phyloP scores from a whole-genome alignment of 2,113 vertebrate species.

The Zingel zingel region DNA sequence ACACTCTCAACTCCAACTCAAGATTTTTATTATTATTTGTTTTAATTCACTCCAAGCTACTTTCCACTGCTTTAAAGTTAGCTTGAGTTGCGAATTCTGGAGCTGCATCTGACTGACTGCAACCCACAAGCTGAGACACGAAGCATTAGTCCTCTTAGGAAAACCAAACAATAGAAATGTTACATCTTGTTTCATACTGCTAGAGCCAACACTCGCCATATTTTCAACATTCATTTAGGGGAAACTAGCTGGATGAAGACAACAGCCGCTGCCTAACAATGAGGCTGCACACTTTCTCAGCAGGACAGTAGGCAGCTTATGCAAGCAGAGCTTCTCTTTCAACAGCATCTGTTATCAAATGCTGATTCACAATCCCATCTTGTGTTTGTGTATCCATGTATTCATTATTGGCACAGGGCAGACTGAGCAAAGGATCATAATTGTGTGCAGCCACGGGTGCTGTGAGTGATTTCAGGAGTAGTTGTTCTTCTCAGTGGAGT shows the following conservation, averaged over 20 bases:
- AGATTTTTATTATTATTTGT: conserved; percentile 9
- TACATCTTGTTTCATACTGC: conserved; percentile 9
- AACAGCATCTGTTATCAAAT: conserved; percentile 55
- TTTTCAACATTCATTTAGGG: conserved; percentile 23
- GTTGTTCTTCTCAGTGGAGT: conserved; percentile 37
- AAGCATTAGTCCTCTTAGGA: not conserved
- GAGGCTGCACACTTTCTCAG: conserved; percentile 26
- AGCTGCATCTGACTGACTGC: not conserved
- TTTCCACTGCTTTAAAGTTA: conserved; percentile 14
- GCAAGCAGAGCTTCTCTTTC: conserved; percentile 58
- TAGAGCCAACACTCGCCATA: not conserved
- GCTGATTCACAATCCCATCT: conserved; percentile 61
- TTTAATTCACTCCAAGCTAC: conserved; percentile 15
- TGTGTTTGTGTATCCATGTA: conserved; percentile 70
- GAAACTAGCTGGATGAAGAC: conserved; percentile 3
- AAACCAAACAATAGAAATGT: conserved; percentile 26
- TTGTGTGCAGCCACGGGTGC: conserved; percentile 55
- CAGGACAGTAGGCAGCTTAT: conserved; percentile 49
- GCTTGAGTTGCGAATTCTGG: not conserved
- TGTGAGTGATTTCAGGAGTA: conserved; percentile 44
- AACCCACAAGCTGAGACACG: conserved; percentile 10
- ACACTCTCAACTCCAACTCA: not conserved
- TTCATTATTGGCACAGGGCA: conserved; percentile 53
- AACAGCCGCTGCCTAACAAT: not conserved
- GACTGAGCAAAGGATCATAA: conserved; percentile 47